Evolutionary conservation across 2,113 vertebrate genomes (phyloP).

Genomic region (Fregata magnificens): DNA sequence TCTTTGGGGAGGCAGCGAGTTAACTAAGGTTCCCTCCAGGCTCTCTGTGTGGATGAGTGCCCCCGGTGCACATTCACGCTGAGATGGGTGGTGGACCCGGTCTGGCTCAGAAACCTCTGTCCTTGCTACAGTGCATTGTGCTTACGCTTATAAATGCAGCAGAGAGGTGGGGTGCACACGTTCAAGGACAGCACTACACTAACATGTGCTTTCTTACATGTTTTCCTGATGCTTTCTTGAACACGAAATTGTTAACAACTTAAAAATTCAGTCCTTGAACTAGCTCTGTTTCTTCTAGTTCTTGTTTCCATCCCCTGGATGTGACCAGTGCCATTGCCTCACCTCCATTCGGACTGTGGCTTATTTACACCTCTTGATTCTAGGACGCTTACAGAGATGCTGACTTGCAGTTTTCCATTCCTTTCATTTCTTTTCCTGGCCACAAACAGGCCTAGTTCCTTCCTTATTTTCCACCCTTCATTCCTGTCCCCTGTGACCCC

Average conservation of each 20-base stretch:
- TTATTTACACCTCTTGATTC: not conserved
- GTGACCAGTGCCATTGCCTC: not conserved
- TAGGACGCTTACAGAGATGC: not conserved
- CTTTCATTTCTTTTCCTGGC: not conserved
- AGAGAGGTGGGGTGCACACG: no score
- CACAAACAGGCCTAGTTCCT: not conserved
- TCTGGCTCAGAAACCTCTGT: not conserved
- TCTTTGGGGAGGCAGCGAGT: not conserved
- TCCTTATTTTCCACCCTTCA: not conserved
- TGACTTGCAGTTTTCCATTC: not conserved
- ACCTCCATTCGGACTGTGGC: not conserved
- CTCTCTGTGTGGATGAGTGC: not conserved
- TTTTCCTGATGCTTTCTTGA: not conserved
- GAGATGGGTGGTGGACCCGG: fast-evolving
- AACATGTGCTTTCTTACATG: not conserved
- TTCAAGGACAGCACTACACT: not conserved
- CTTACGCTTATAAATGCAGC: not conserved
- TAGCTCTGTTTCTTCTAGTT: not conserved
- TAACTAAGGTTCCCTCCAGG: not conserved
- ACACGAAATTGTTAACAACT: not conserved
- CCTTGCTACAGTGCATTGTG: not conserved
- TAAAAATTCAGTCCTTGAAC: not conserved
- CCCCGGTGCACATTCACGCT: not conserved
- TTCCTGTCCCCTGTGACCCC: not conserved
- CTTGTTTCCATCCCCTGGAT: not conserved